phyloP scores from a whole-genome alignment of 1,140 invertebrate genomes.

The Drosophila sturtevanti region DNA sequence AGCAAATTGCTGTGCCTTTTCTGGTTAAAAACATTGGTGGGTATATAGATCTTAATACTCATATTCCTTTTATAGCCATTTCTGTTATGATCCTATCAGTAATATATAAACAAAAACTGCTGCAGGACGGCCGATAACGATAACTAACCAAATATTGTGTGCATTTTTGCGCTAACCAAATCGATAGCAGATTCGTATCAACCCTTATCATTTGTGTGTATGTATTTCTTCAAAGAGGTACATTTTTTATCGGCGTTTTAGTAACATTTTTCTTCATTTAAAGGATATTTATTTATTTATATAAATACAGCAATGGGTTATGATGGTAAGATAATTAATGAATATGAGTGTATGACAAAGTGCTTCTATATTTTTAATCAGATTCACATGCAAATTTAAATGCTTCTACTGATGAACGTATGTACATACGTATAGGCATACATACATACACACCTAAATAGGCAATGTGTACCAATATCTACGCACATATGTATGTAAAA shows the following conservation, averaged over 20 bases:
- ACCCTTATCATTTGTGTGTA: conserved; percentile 8
- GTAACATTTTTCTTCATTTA: conserved; percentile 50
- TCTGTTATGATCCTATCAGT: too few species aligned
- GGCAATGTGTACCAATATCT: background rate
- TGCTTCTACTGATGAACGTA: conserved; percentile 14
- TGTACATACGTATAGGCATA: conserved; percentile 20
- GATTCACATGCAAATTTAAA: background rate
- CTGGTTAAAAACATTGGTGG: conserved; percentile 53
- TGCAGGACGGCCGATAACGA: background rate
- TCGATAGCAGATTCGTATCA: background rate
- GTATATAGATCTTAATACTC: conserved; percentile 78
- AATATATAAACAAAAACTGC: too few species aligned
- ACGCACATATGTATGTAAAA: background rate
- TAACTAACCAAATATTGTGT: conserved; percentile 34
- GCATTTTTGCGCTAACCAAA: background rate
- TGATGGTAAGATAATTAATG: conserved; percentile 50
- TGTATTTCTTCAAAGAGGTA: conserved; percentile 46
- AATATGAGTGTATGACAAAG: background rate
- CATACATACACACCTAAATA: conserved; percentile 22
- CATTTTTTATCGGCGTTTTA: conserved; percentile 69
- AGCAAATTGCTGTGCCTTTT: conserved; percentile 64
- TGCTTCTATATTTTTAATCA: background rate
- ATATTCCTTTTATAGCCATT: conserved; percentile 26
- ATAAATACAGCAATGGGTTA: conserved; percentile 57
- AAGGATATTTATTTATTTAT: conserved; percentile 28